phyloP scores from a whole-genome alignment of 2,888 invertebrate species.

The Eulithis testata region DNA sequence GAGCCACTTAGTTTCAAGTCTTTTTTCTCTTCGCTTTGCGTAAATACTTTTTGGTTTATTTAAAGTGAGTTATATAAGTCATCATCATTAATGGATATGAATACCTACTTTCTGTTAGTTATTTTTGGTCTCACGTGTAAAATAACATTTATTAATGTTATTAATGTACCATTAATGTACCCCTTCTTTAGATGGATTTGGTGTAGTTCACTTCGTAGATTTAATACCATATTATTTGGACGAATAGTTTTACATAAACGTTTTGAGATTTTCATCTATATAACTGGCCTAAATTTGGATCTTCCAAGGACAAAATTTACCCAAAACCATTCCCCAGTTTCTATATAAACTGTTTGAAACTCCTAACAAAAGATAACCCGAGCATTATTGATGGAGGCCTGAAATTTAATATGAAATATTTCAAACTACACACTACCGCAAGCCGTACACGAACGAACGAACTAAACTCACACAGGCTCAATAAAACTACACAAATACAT shows the following conservation, averaged over 20 bases:
- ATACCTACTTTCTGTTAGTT: too few relatives aligned
- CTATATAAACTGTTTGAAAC: slow-evolving; percentile 43
- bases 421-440: slow-evolving; percentile 58
- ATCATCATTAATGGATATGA: too few relatives aligned
- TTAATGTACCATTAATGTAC: too few relatives aligned
- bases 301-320: slow-evolving; percentile 22
- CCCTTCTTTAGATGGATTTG: too few relatives aligned
- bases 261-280: slow-evolving; percentile 9
- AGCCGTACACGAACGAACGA: slow-evolving; percentile 47
- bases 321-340: slow-evolving; percentile 23
- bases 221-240: too few relatives aligned
- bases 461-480: slow-evolving; percentile 69
- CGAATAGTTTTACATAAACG: neutral
- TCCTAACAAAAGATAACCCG: slow-evolving; percentile 71
- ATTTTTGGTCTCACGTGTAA: too few relatives aligned
- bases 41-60: too few relatives aligned
- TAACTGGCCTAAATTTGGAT: slow-evolving; percentile 24
- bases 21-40: slow-evolving; percentile 1
- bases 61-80: too few relatives aligned
- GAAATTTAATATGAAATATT: slow-evolving; percentile 83
- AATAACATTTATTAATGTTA: too few relatives aligned
- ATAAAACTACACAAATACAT: slow-evolving; percentile 71
- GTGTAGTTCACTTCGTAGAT: too few relatives aligned
- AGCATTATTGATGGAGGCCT: slow-evolving; percentile 78
- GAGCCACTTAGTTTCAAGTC: slow-evolving; percentile 17